Evolutionary conservation across 2,113 vertebrate species (phyloP), one percentile per base, ranked within the genome.

Genomic region (Dascyllus trimaculatus): DNA sequence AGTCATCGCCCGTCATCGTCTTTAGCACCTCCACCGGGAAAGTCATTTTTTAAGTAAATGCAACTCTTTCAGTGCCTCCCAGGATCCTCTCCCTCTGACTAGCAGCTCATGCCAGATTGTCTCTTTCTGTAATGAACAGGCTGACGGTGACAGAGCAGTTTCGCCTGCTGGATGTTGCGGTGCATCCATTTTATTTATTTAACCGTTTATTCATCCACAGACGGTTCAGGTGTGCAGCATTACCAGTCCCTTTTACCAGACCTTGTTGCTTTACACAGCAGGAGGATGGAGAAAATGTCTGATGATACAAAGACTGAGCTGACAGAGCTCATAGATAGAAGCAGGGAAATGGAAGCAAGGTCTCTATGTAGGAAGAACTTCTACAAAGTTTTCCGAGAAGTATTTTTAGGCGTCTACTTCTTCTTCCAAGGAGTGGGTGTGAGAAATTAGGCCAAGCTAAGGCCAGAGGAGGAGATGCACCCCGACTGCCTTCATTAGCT

Each of bases 1-100:
- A 79, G 80, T 78, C 80, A 87, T 77, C 73, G 1, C 78, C 66
- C 66, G 15, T 78, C 82, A 65, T 75, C 45, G 18, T 64, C 82
- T 61, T 67, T 1, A 62, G 32, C 43, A 54, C 71, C 53, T 65
- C 66, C 56, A 69, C 48, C 35, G 1, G 61, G 60, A 75, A 79
- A 82, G 72, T 78, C 43, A 58, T 82, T 64, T 79, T 78, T 84
- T 71, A 80, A 63, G 79, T 62, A 45, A 85, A 59, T 51, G 56
- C 64, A 75, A 32, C 38, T 80, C 38, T 75, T 57, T 71, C 49
- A 64, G 64, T 10, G n/a, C 35, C 75, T 86, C 49, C 58, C 76
- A 58, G 60, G 79, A 75, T 82, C 46, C 49, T 66, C 29, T 26
- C 22, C 21, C 48, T 65, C 78, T 35, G 77, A 85, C 53, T 19